Conservation (phyloP, 2,797 vertebrate species). For the Anguilla obscura region DNA sequence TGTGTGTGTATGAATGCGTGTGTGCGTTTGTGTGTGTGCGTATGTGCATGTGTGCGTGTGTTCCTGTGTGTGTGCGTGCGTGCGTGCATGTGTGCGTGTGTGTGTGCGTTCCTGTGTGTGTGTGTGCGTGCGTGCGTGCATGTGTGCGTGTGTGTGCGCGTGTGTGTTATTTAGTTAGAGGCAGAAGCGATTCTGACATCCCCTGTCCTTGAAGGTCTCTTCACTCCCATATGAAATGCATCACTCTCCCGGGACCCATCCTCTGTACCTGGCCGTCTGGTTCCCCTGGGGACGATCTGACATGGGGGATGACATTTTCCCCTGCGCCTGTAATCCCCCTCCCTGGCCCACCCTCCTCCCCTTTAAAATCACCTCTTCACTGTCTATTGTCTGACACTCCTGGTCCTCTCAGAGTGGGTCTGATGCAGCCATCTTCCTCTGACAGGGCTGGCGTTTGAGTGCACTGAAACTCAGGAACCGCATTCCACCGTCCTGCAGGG, state of each 20-base stretch:
- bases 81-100: not conserved
- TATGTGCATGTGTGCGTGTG: not conserved
- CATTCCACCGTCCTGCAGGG: conserved; percentile 34
- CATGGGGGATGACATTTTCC: conserved; percentile 41
- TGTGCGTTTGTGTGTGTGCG: not conserved
- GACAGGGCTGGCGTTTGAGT: not conserved
- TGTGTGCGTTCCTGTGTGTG: not conserved
- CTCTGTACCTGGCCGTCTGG: conserved; percentile 48
- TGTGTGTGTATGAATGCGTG: not conserved
- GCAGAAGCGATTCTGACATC: conserved; percentile 36
- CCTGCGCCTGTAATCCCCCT: conserved; percentile 36
- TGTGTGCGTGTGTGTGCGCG: not conserved
- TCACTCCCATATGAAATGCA: conserved; percentile 52
- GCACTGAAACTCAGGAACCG: conserved; percentile 3
- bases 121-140: not conserved
- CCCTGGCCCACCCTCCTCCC: not conserved
- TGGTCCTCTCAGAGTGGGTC: not conserved
- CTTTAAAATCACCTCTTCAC: conserved; percentile 19
- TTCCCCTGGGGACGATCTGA: conserved; percentile 66
- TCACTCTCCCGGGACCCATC: conserved; percentile 58
- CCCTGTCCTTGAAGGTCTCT: conserved; percentile 73
- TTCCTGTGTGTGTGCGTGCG: conserved; percentile 17
- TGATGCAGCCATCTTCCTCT: not conserved
- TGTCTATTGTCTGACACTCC: not conserved
- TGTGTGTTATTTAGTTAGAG: not conserved